Evolutionary conservation across 2,113 vertebrate species (phyloP), one percentile per base, ranked within the genome.

Genomic region (Cygnus buccinator): DNA sequence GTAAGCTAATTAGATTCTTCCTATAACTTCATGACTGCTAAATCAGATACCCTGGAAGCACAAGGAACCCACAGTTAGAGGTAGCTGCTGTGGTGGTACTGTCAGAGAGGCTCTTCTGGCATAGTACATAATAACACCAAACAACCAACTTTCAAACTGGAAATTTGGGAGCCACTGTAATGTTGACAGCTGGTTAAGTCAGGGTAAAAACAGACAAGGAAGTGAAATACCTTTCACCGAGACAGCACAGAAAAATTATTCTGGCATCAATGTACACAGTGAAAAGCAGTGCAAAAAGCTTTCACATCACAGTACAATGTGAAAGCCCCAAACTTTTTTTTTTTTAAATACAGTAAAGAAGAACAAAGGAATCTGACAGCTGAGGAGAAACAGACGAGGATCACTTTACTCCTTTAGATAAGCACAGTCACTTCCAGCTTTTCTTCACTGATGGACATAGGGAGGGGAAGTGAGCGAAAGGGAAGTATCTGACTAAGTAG

Each of bases 391-490:
- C 41, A 94, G 72, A 44, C 68, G 84, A 80, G 68, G 55, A 90
- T 86, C 76, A 55, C 43, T 90, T 82, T 59, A 86, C 50, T 93
- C 23, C 15, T 80, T 95, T 39, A 90, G n/a, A 92, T 92, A 93
- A 95, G 83, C 80, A 92, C 72, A 90, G 76, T 63, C 68, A 89
- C 83, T 95, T 94, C 82, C 95, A 94, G 86, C 75, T 94, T 86
- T 93, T 95, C 93, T 92, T 92, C 74, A 67, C n/a, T 74, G 50
- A 73, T 80, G 59, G 79, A 71, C 75, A 39, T 17, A 50, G 28
- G 33, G 82, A 67, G 39, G 28, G 43, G 22, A 8, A 21, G 21
- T 78, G 5, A 10, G 77, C 43, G 22, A 79, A 84, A 84, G 26
- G 77, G 78, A 97, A 95, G 63, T 44, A 19, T 37, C 7, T 90